A percentile compares a stretch with the other conserved stretches of the same genome.
Evolutionary conservation across 2,113 vertebrate species (phyloP).

Genomic region (Maccullochella peelii): DNA sequence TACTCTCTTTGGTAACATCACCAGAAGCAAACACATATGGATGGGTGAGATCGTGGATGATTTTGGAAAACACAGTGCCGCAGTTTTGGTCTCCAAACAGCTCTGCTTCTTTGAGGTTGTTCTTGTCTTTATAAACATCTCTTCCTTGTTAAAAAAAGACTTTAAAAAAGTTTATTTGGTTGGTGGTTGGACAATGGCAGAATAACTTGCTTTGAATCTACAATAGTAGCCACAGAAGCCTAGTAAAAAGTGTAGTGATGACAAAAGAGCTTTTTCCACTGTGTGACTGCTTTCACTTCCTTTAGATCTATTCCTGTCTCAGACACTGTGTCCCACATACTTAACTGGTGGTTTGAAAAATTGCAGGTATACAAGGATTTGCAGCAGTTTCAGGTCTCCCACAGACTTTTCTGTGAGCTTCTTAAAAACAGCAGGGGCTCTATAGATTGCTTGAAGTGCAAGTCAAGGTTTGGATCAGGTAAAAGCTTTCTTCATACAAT

Average conservation of each 20-base stretch:
- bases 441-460: background rate
- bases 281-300: constrained; percentile 64
- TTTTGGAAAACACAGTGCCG: constrained; percentile 35
- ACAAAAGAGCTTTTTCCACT: constrained; percentile 73
- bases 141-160: constrained; percentile 14
- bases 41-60: background rate
- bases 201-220: constrained; percentile 37
- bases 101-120: constrained; percentile 31
- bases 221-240: constrained; percentile 43
- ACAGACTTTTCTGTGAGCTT: background rate
- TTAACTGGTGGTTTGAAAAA: constrained; percentile 36
- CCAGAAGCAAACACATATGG: constrained; percentile 24
- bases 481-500: background rate
- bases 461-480: background rate
- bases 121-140: constrained; percentile 36
- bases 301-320: constrained; percentile 65
- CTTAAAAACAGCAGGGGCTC: background rate
- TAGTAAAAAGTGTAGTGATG: constrained; percentile 51
- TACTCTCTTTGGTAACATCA: constrained; percentile 41
- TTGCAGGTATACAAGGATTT: constrained; percentile 32
- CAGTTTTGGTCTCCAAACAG: constrained; percentile 29
- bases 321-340: constrained; percentile 45
- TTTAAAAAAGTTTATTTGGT: constrained; percentile 45
- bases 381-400: constrained; percentile 15
- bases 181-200: constrained; percentile 54